Evolutionary conservation across 2,113 vertebrate species (phyloP).

Genomic region (Parotia lawesii): DNA sequence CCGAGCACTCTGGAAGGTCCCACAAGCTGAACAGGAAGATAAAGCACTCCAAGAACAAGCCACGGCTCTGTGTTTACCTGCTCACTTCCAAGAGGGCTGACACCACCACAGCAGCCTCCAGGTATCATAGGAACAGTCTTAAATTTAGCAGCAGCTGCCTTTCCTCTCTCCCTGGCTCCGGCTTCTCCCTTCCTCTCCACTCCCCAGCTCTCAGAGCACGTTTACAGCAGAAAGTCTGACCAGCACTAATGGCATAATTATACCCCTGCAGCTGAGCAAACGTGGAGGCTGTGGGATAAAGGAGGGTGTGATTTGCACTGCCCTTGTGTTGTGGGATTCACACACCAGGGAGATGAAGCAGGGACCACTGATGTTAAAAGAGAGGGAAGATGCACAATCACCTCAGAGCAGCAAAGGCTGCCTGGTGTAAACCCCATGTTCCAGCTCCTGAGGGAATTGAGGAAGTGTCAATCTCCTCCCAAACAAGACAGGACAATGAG

Average conservation of each 20-base stretch:
- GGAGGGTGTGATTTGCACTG: not conserved
- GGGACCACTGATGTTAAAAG: not conserved
- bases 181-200: not conserved
- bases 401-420: not conserved
- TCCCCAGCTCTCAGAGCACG: not conserved
- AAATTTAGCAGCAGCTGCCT: constrained; percentile 22
- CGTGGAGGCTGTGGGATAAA: not conserved
- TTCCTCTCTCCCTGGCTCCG: not conserved
- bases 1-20: not conserved
- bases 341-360: not conserved
- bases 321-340: not conserved
- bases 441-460: not conserved
- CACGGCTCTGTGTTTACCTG: not conserved
- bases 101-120: constrained; percentile 12
- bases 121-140: constrained; percentile 21
- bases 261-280: not conserved
- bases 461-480: not conserved
- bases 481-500: not conserved
- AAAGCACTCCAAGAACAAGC: not conserved
- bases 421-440: fast-evolving
- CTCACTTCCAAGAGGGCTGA: not conserved
- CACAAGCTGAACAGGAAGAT: not conserved
- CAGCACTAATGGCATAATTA: constrained; percentile 13
- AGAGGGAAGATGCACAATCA: not conserved
- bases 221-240: constrained; percentile 7